These are phyloP conservation scores for Pachypeltis micranthus DNA, from an alignment of 1,140 invertebrate species.

Conservation along the genomic window DNA sequence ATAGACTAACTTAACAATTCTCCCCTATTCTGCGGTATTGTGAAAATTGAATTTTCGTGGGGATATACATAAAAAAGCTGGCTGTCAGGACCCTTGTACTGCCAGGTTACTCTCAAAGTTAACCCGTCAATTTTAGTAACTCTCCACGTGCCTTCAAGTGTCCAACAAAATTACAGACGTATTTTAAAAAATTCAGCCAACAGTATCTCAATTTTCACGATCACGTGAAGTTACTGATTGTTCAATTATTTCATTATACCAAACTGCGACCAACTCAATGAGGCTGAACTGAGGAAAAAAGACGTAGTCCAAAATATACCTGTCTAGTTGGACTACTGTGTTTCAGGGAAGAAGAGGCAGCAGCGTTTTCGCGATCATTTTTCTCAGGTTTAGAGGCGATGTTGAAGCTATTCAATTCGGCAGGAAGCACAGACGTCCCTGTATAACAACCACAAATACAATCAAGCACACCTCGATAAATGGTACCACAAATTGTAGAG, in stretches of 20 bases:
- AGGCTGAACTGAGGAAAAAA: neutral
- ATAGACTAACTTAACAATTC: no score
- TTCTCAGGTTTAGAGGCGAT: slow-evolving; percentile 26
- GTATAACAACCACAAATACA: no score
- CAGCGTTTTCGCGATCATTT: neutral
- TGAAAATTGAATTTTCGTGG: no score
- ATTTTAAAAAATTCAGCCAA: neutral
- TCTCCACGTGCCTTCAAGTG: no score
- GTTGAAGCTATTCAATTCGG: slow-evolving; percentile 63
- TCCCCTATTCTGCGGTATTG: no score
- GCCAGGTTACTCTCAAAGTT: no score
- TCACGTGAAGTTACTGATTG: neutral
- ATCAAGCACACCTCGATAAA: no score
- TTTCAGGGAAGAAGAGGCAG: neutral
- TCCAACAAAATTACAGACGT: no score
- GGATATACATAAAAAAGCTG: no score
- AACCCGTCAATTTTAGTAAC: no score
- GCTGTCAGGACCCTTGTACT: no score
- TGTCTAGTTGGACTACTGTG: neutral
- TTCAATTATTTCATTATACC: neutral
- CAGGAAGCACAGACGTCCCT: slow-evolving; percentile 59
- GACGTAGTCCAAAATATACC: neutral
- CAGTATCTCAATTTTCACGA: neutral
- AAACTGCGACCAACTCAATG: neutral
- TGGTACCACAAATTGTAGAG: no score